These are phyloP conservation scores for Azorinus chamasolen DNA, from an alignment of 2,888 invertebrate species.

Conservation along the genomic window DNA sequence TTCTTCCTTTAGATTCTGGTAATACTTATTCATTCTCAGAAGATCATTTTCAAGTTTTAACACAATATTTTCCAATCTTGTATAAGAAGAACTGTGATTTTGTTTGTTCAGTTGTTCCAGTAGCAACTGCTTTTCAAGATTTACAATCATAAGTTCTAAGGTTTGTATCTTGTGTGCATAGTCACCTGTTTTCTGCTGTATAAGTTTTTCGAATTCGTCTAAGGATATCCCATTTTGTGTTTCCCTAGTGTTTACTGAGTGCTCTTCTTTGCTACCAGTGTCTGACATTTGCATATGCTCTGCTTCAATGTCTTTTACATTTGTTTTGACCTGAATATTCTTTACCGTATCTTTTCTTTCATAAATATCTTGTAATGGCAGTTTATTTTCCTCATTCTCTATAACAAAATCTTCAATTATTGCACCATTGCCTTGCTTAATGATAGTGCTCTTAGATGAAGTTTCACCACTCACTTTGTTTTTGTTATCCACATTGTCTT, in stretches of 20 bases:
- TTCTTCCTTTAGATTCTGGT: constrained; percentile 70
- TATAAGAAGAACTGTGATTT: constrained; percentile 72
- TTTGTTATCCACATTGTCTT: no score
- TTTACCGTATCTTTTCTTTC: not conserved
- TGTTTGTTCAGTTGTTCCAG: constrained; percentile 74
- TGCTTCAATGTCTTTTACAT: not conserved
- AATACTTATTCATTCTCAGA: constrained; percentile 76
- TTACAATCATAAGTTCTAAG: constrained; percentile 79
- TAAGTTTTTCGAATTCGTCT: constrained; percentile 35
- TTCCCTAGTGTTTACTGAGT: not conserved
- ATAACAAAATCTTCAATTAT: no score
- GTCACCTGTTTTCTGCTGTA: constrained; percentile 59
- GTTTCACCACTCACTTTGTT: no score
- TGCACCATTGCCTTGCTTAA: no score
- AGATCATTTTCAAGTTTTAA: constrained; percentile 81
- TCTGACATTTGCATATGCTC: not conserved
- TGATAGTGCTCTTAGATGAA: no score
- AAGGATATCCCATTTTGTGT: constrained; percentile 7
- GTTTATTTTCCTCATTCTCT: no score
- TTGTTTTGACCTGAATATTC: not conserved
- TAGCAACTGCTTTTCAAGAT: constrained; percentile 81
- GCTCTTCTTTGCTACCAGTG: not conserved
- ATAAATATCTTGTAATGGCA: no score
- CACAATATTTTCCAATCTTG: constrained; percentile 80
- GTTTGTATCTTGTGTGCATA: constrained; percentile 75